These are phyloP conservation scores for Pentalonia nigronervosa DNA, from an alignment of 1,140 invertebrate species.

Conservation along the genomic window DNA sequence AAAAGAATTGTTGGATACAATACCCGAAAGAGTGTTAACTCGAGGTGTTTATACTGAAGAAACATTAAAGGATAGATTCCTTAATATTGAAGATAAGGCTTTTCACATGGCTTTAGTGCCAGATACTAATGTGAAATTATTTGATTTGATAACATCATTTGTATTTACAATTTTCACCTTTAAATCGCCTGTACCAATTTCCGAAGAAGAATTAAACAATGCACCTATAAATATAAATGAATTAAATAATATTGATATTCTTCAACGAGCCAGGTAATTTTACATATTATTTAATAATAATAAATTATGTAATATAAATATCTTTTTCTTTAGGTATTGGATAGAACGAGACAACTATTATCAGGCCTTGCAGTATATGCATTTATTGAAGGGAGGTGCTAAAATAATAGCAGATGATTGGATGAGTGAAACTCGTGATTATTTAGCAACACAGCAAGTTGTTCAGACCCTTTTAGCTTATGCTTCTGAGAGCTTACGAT, in stretches of 20 bases:
- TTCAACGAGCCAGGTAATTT: slow-evolving; percentile 80
- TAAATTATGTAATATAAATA: background rate
- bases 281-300: background rate
- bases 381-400: slow-evolving; percentile 85
- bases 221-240: slow-evolving; percentile 73
- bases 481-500: slow-evolving; percentile 65
- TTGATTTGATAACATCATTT: slow-evolving; percentile 87
- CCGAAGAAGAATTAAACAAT: slow-evolving; percentile 75
- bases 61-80: slow-evolving; percentile 82
- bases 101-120: slow-evolving; percentile 61
- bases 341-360: slow-evolving; percentile 85
- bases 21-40: slow-evolving; percentile 78
- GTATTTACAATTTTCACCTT: slow-evolving; percentile 78
- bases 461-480: slow-evolving; percentile 86
- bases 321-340: slow-evolving; percentile 72
- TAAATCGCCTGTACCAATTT: slow-evolving; percentile 73
- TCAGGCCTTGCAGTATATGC: slow-evolving; percentile 87
- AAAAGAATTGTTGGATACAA: slow-evolving; percentile 74
- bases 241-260: slow-evolving; percentile 85
- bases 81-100: slow-evolving; percentile 69
- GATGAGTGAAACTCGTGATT: slow-evolving; percentile 82
- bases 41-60: slow-evolving; percentile 88
- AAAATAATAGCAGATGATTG: slow-evolving; percentile 81
- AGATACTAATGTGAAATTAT: slow-evolving; percentile 75
- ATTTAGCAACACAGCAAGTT: slow-evolving; percentile 89